phyloP scores from a whole-genome alignment of 2,888 invertebrate species.

The Cephus nigrinus region DNA sequence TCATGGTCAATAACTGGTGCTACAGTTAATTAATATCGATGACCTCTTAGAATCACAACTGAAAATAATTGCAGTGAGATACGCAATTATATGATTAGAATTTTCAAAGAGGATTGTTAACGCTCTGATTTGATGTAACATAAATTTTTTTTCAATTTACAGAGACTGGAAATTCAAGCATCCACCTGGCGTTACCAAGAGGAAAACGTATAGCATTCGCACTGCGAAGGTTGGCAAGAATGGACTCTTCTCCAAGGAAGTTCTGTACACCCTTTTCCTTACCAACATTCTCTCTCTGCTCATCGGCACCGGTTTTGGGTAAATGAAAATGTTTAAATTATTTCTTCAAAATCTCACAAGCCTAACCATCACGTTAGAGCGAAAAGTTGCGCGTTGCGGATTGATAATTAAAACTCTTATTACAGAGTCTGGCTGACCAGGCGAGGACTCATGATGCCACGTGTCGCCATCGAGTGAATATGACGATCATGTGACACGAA shows the following conservation, averaged over 20 bases:
- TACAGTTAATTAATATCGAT: neutral
- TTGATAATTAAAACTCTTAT: slow-evolving; percentile 33
- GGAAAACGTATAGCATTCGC: slow-evolving; percentile 74
- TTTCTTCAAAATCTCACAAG: neutral
- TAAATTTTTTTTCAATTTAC: slow-evolving; percentile 31
- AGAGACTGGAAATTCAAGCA: slow-evolving; percentile 90
- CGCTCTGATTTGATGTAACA: neutral
- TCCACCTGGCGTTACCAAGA: slow-evolving; percentile 72
- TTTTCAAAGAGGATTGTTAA: neutral
- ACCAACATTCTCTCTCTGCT: slow-evolving; percentile 91
- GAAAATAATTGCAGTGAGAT: neutral
- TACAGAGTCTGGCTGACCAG: slow-evolving; percentile 79
- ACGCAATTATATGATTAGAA: neutral
- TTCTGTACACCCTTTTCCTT: slow-evolving; percentile 88
- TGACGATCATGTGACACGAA: neutral
- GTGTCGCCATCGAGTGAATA: slow-evolving; percentile 58
- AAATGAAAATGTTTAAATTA: slow-evolving; percentile 46
- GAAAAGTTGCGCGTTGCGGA: neutral
- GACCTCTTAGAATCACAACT: neutral
- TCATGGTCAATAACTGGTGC: neutral
- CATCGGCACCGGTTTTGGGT: slow-evolving; percentile 94
- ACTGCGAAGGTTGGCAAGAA: slow-evolving; percentile 81
- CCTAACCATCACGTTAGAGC: neutral
- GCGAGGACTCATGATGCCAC: slow-evolving; percentile 58
- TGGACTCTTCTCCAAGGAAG: slow-evolving; percentile 89